Evolutionary conservation across 2,113 vertebrate species (phyloP), one percentile per base, ranked within the genome.

Genomic region (Forbesichthys papilliferus): DNA sequence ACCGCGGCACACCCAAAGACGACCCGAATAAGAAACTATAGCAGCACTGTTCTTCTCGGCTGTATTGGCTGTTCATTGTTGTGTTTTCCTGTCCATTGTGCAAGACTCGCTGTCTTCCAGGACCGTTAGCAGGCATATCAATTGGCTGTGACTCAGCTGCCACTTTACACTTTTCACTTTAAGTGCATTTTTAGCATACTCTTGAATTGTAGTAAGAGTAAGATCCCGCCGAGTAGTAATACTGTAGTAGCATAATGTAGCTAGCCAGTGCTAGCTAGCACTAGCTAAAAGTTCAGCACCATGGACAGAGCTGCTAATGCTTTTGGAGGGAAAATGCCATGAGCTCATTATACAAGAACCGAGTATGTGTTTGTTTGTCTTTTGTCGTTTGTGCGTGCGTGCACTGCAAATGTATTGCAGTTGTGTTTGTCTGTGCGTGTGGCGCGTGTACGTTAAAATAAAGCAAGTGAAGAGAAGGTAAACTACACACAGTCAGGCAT

Each of bases 251-350:
- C 63, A 42, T 59, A 16, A 20, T 20, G 20, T 20, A 20, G 20
- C 20, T 20, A 27, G 27, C 27, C 27, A 27, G 27, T 27, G 27
- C 27, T 27, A 27, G 69, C 56, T 11, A 16, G 67, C 63, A 14
- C 0, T 53, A 53, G 52, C 52, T 62, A 72, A 52, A 60, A 33
- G 59, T 89, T 88, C 86, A 87, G 86, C 75, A 89, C 83, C 85
- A 81, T 55, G 81, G 86, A 84, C 85, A 86, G 85, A 3, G 79
- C 78, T 72, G 73, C 61, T 55, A 36, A 6, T 1, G 51, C 69
- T 72, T 48, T 11, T 59, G 66, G 68, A 46, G 52, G 36, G 42
- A 72, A 69, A 49, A 42, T 9, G 67, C 62, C 18, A 46, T 42
- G 36, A 42, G 36, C 36, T 8, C 5, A 69, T 81, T 64, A 27